phyloP scores from a whole-genome alignment of 2,113 vertebrate species.

The Lipotes vexillifer region DNA sequence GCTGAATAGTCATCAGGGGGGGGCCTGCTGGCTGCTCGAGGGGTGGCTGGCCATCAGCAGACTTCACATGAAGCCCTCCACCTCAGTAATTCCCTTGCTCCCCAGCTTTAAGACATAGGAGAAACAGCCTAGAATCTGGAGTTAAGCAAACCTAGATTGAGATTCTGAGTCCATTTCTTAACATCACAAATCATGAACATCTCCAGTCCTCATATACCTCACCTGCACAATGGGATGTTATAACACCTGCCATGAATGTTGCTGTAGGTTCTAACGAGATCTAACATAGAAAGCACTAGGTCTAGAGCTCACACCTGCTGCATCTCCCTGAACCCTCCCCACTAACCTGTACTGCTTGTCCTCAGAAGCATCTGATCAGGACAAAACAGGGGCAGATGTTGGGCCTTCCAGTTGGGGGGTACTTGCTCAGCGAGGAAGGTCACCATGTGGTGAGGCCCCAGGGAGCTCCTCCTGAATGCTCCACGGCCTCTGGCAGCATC shows the following conservation, averaged over 20 bases:
- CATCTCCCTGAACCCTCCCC: neutral
- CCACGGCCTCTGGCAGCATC: neutral
- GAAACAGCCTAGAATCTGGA: neutral
- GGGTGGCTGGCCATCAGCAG: neutral
- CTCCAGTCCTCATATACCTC: neutral
- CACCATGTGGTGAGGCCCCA: neutral
- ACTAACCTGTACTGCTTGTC: neutral
- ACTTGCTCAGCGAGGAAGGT: neutral
- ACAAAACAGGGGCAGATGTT: rapidly evolving
- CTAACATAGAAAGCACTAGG: neutral
- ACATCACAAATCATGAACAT: neutral
- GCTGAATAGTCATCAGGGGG: neutral
- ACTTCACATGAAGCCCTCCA: neutral
- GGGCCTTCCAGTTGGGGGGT: neutral
- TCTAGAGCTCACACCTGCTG: neutral
- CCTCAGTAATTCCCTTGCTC: neutral
- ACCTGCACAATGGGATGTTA: neutral
- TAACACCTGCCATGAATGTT: neutral
- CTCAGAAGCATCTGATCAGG: neutral
- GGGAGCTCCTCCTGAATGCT: neutral
- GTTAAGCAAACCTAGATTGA: neutral
- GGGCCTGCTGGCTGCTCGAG: neutral
- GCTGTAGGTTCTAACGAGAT: neutral
- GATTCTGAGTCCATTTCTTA: neutral
- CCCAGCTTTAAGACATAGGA: neutral